Percentiles rank a stretch among this genome's conserved stretches.
phyloP scores from a whole-genome alignment of 2,888 invertebrate genomes.

The Callosobruchus maculatus region DNA sequence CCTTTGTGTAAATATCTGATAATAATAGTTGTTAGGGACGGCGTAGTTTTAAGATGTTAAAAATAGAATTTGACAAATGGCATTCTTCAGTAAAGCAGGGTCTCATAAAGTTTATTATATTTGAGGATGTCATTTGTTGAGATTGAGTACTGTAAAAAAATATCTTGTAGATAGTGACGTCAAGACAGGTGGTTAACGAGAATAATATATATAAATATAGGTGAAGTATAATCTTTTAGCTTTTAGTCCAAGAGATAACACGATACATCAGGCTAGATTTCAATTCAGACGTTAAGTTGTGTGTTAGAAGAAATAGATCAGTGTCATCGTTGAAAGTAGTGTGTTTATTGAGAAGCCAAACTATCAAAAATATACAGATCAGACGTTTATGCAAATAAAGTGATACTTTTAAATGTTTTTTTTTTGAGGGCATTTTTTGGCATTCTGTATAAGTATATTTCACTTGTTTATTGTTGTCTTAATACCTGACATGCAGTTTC shows the following conservation, averaged over 20 bases:
- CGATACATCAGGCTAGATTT: not conserved
- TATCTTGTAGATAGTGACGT: conserved; percentile 38
- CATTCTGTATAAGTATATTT: too few species aligned
- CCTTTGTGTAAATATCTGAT: conserved; percentile 2
- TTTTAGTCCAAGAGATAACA: conserved; percentile 10
- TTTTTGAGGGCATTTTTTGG: too few species aligned
- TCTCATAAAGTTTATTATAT: conserved; percentile 49
- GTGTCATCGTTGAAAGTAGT: too few species aligned
- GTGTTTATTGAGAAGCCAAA: too few species aligned
- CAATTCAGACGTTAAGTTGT: too few species aligned
- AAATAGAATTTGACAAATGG: conserved; percentile 38
- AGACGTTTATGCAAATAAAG: too few species aligned
- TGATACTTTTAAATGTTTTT: too few species aligned
- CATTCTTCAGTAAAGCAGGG: conserved; percentile 50
- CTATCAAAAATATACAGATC: too few species aligned
- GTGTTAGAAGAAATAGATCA: too few species aligned
- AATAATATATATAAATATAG: conserved; percentile 19
- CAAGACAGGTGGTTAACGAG: conserved; percentile 28
- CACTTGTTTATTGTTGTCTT: too few species aligned
- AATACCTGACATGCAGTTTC: not conserved
- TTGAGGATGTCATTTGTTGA: conserved; percentile 43
- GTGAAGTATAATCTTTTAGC: conserved; percentile 27
- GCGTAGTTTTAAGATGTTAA: not conserved
- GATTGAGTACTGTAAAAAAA: conserved; percentile 27
- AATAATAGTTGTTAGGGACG: conserved; percentile 3